Percentiles rank a stretch among this genome's conserved stretches.
Evolutionary conservation across 2,113 vertebrate genomes (phyloP).

Genomic region (Nothobranchius furzeri): DNA sequence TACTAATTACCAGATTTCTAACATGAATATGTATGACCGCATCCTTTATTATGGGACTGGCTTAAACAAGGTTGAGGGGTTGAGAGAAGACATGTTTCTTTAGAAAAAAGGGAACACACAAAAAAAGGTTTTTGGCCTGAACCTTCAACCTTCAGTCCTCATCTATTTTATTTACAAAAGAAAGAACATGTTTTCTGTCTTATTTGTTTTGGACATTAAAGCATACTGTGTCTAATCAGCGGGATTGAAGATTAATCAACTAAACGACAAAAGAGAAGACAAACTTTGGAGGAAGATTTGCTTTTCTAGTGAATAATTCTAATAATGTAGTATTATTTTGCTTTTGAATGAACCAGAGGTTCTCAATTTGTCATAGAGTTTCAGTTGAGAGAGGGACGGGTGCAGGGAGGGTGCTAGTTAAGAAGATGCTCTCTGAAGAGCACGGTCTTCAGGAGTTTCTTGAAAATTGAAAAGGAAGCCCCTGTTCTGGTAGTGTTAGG

Average conservation of each 20-base stretch:
- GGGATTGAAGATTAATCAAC: background rate
- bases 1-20: slow-evolving; percentile 85
- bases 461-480: too few relatives aligned
- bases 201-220: slow-evolving; percentile 1
- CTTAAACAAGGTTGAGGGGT: slow-evolving; percentile 71
- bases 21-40: slow-evolving; percentile 86
- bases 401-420: too few relatives aligned
- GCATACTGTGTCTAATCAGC: background rate
- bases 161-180: slow-evolving; percentile 38
- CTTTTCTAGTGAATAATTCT: too few relatives aligned
- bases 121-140: slow-evolving; percentile 33
- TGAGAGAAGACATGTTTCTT: slow-evolving; percentile 58
- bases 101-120: slow-evolving; percentile 28
- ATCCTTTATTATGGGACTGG: slow-evolving; percentile 83
- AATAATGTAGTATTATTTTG: too few relatives aligned
- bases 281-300: too few relatives aligned
- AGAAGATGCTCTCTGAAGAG: too few relatives aligned
- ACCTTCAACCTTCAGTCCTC: slow-evolving; percentile 36
- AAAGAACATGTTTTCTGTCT: slow-evolving; percentile 25
- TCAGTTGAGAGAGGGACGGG: too few relatives aligned
- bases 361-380: too few relatives aligned
- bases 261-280: slow-evolving; percentile 4
- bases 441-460: too few relatives aligned
- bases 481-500: too few relatives aligned
- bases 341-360: too few relatives aligned